Conservation (phyloP, 1,140 invertebrate species). For the Pseudachorutes palmiensis region DNA sequence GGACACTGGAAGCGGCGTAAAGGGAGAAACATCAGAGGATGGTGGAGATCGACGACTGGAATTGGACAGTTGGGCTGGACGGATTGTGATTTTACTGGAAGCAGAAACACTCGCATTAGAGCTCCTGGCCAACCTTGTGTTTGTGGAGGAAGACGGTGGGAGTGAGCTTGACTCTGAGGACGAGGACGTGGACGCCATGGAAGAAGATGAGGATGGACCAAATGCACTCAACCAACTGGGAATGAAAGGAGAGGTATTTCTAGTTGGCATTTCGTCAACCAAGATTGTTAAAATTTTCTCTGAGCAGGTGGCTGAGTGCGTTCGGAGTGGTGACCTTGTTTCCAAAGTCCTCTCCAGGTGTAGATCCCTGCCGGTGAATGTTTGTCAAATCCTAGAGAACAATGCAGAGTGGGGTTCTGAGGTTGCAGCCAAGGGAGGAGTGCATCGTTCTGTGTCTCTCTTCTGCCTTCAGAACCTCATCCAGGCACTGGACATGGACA, state of each 20-base stretch:
- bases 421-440: not conserved
- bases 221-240: not conserved
- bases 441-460: not conserved
- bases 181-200: not conserved
- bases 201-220: not conserved
- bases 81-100: conserved; percentile 1
- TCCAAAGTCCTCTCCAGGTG: conserved; percentile 51
- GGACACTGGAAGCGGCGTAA: not conserved
- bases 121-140: conserved; percentile 30
- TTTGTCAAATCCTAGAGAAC: not conserved
- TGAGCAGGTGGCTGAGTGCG: conserved; percentile 43
- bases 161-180: conserved; percentile 7
- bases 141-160: conserved; percentile 22
- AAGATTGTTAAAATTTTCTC: not conserved
- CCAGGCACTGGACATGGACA: not conserved
- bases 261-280: not conserved
- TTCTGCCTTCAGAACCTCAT: not conserved
- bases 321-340: conserved; percentile 49
- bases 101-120: conserved; percentile 22
- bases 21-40: conserved; percentile 23
- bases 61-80: not conserved
- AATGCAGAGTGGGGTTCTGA: not conserved
- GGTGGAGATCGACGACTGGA: conserved; percentile 45
- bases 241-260: not conserved
- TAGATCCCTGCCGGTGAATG: conserved; percentile 20